phyloP scores from a whole-genome alignment of 2,888 invertebrate genomes.

The Helleia helle region DNA sequence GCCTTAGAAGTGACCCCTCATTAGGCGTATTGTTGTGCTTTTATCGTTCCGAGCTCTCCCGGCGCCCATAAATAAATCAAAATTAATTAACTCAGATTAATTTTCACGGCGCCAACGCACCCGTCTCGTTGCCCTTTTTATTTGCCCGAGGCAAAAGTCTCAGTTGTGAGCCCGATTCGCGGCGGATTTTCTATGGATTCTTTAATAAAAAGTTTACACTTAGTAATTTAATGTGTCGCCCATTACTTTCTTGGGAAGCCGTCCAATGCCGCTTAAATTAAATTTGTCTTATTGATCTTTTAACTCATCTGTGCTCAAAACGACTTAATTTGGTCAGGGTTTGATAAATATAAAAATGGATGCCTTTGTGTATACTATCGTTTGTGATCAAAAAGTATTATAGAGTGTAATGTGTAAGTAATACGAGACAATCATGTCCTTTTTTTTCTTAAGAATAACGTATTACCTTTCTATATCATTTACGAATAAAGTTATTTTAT shows the following conservation, averaged over 20 bases:
- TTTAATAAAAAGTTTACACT: conserved; percentile 69
- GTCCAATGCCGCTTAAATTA: conserved; percentile 43
- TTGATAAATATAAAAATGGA: too few species aligned
- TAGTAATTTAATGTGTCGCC: conserved; percentile 52
- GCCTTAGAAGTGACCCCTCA: conserved; percentile 67
- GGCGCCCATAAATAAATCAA: conserved; percentile 69
- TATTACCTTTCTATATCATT: too few species aligned
- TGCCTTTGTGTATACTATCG: too few species aligned
- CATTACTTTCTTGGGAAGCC: conserved; percentile 40
- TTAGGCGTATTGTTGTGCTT: conserved; percentile 67
- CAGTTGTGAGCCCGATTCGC: conserved; percentile 36
- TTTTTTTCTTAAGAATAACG: too few species aligned
- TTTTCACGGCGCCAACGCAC: conserved; percentile 52
- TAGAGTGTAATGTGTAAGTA: too few species aligned
- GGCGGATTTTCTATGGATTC: conserved; percentile 58
- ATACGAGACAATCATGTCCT: too few species aligned
- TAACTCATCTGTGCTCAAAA: conserved; percentile 16
- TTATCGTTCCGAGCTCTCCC: conserved; percentile 46
- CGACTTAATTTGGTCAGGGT: conserved; percentile 16
- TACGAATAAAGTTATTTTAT: too few species aligned
- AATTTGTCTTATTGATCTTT: conserved; percentile 43
- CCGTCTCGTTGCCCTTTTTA: conserved; percentile 59
- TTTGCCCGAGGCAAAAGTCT: conserved; percentile 53
- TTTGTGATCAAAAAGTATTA: too few species aligned
- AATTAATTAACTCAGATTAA: conserved; percentile 74